Evolutionary conservation across 2,797 vertebrate species (phyloP).

Genomic region (Phalloptychus januarius): DNA sequence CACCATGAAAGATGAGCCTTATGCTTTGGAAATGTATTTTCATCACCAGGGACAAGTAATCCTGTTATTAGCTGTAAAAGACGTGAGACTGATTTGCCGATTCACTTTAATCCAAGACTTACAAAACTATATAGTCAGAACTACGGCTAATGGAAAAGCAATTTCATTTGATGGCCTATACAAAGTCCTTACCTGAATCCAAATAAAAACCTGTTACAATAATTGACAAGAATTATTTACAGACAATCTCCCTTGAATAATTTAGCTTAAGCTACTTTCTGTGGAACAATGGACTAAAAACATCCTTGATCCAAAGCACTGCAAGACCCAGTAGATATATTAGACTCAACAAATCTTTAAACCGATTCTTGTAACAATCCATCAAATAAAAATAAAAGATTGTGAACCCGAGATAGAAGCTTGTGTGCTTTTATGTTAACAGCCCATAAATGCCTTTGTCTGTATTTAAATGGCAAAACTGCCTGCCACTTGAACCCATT

Average conservation of each 20-base stretch:
- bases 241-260: background rate
- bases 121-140: background rate
- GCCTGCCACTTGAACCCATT: background rate
- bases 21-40: background rate
- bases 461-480: conserved; percentile 15
- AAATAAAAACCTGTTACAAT: background rate
- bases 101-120: background rate
- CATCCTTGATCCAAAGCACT: background rate
- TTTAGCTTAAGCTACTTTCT: background rate
- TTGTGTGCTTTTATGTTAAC: background rate
- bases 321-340: background rate
- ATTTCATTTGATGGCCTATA: background rate
- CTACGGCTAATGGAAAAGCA: background rate
- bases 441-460: conserved; percentile 2
- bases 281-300: background rate
- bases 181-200: background rate
- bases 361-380: background rate
- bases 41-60: background rate
- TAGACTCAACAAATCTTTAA: background rate
- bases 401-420: background rate
- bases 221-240: background rate
- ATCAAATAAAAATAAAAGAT: background rate
- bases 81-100: background rate
- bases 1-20: background rate
- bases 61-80: background rate